Percentiles rank a stretch among this genome's conserved stretches.
phyloP scores from a whole-genome alignment of 1,140 invertebrate genomes.

The Hyphantria cunea region DNA sequence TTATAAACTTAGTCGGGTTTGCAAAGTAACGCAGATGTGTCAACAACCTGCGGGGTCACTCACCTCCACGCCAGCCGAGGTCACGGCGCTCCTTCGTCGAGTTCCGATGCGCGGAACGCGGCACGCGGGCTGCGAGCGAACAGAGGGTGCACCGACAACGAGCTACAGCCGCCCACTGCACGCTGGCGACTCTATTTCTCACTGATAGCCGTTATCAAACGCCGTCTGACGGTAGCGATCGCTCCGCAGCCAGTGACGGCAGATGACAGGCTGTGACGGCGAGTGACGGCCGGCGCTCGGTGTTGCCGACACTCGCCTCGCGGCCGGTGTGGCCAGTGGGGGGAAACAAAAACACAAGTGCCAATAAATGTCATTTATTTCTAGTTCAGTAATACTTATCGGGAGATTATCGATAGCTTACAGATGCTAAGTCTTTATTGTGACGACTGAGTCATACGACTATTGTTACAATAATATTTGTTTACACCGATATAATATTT shows the following conservation, averaged over 20 bases:
- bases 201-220: constrained; percentile 4
- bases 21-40: constrained; percentile 1
- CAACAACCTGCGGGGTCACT: constrained; percentile 19
- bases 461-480: background rate
- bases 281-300: constrained; percentile 12
- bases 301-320: too few relatives aligned
- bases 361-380: constrained; percentile 68
- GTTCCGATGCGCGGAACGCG: background rate
- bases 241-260: background rate
- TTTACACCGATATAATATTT: background rate
- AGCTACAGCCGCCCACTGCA: background rate
- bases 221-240: background rate
- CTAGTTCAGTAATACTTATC: constrained; percentile 58
- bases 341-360: constrained; percentile 29
- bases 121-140: background rate
- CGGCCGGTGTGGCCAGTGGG: background rate
- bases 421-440: background rate
- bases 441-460: too few relatives aligned
- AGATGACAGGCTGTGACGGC: background rate
- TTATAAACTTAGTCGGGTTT: too few relatives aligned
- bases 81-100: background rate
- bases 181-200: background rate
- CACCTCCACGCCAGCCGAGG: constrained; percentile 11
- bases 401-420: constrained; percentile 49
- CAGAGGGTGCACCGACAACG: background rate